phyloP scores from a whole-genome alignment of 2,888 invertebrate species.

The Tenthredo notha region DNA sequence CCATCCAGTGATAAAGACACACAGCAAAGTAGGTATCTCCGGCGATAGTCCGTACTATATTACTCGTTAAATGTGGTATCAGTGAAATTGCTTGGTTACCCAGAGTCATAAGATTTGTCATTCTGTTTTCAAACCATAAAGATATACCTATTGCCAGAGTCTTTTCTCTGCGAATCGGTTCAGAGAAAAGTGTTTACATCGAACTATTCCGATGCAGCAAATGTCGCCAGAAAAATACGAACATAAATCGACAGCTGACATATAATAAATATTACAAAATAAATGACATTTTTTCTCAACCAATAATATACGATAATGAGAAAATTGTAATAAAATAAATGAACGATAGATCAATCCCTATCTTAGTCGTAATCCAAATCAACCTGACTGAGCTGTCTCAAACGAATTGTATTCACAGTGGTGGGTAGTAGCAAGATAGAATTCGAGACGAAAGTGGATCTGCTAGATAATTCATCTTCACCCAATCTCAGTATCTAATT shows the following conservation, averaged over 20 bases:
- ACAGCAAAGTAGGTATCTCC: constrained; percentile 14
- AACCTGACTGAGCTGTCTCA: neutral
- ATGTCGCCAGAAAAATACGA: constrained; percentile 12
- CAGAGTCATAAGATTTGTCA: constrained; percentile 48
- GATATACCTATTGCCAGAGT: constrained; percentile 29
- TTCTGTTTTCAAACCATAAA: constrained; percentile 44
- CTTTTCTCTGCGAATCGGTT: neutral
- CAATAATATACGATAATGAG: neutral
- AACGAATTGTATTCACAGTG: neutral
- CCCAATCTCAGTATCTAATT: constrained; percentile 33
- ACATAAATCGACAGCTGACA: neutral
- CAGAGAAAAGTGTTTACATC: constrained; percentile 20
- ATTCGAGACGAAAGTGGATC: neutral
- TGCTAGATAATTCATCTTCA: neutral
- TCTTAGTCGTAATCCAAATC: neutral
- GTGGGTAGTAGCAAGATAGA: neutral
- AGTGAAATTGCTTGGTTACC: constrained; percentile 44
- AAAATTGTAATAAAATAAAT: neutral
- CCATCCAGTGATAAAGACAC: constrained; percentile 14
- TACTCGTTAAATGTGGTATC: constrained; percentile 52
- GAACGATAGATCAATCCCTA: neutral
- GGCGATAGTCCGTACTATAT: constrained; percentile 34
- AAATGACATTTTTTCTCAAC: neutral
- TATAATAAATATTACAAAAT: too few relatives aligned
- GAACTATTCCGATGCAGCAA: constrained; percentile 35